phyloP scores from a whole-genome alignment of 1,140 invertebrate genomes.

The Hestina assimilis region DNA sequence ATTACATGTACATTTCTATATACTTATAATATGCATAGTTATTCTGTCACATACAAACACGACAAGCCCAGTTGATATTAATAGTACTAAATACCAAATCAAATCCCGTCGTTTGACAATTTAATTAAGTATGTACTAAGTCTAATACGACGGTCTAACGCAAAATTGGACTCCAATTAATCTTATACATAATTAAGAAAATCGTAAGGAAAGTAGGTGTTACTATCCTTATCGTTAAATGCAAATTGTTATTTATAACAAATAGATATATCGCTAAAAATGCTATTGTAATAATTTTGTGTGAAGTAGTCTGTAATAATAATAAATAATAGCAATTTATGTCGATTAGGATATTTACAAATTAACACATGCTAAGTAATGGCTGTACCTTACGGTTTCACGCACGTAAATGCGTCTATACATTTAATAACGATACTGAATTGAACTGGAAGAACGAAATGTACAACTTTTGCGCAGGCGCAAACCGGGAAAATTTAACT shows the following conservation, averaged over 20 bases:
- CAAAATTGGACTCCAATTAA: constrained; percentile 52
- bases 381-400: too few species aligned
- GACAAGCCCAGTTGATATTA: constrained; percentile 26
- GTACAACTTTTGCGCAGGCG: too few species aligned
- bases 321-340: too few species aligned
- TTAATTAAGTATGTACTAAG: constrained; percentile 60
- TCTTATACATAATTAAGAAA: constrained; percentile 32
- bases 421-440: too few species aligned
- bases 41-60: too few species aligned
- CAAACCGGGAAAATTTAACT: too few species aligned
- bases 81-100: constrained; percentile 34
- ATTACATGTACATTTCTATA: too few species aligned
- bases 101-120: constrained; percentile 50
- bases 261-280: constrained; percentile 14
- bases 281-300: constrained; percentile 10
- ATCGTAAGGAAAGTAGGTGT: constrained; percentile 21
- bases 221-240: constrained; percentile 13
- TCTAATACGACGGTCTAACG: constrained; percentile 49
- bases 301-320: not conserved
- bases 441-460: too few species aligned
- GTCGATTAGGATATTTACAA: too few species aligned
- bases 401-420: too few species aligned
- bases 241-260: constrained; percentile 13
- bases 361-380: too few species aligned
- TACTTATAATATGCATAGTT: too few species aligned